Conservation (phyloP, 2,888 invertebrate genomes). For the Shargacucullia verbasci region DNA sequence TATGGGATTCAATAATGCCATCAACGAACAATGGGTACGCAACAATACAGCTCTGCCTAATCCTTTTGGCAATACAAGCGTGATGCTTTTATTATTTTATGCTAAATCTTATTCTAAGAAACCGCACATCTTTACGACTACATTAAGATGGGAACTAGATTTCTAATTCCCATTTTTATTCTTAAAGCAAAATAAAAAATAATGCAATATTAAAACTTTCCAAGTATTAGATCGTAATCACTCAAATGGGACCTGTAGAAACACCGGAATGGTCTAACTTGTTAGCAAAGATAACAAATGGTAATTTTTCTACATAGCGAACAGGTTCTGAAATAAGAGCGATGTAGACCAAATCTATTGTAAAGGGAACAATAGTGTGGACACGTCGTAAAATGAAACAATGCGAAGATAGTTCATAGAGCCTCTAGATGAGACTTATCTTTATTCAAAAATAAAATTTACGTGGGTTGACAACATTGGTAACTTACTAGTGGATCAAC, state of each 20-base stretch:
- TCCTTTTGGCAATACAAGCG: too few relatives aligned
- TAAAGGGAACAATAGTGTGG: constrained; percentile 78
- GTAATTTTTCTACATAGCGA: constrained; percentile 67
- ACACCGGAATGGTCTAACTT: constrained; percentile 50
- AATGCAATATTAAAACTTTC: constrained; percentile 50
- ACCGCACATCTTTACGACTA: constrained; percentile 19
- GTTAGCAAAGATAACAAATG: constrained; percentile 64
- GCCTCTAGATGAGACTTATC: constrained; percentile 63
- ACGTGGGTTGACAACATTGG: too few relatives aligned
- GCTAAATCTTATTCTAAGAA: constrained; percentile 15
- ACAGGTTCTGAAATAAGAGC: constrained; percentile 73
- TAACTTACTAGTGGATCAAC: too few relatives aligned
- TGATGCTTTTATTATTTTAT: too few relatives aligned
- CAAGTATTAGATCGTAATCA: constrained; percentile 53
- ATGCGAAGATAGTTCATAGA: constrained; percentile 70
- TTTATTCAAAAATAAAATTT: background rate
- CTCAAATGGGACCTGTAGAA: constrained; percentile 49
- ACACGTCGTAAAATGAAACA: constrained; percentile 79
- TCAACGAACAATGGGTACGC: too few relatives aligned
- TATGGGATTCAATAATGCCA: too few relatives aligned
- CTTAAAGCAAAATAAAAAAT: constrained; percentile 34
- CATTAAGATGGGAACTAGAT: constrained; percentile 47
- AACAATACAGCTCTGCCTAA: too few relatives aligned
- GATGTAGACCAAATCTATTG: constrained; percentile 75
- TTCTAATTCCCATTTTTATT: constrained; percentile 44